Conservation (phyloP, 2,113 vertebrate species). For the Polypterus senegalus region DNA sequence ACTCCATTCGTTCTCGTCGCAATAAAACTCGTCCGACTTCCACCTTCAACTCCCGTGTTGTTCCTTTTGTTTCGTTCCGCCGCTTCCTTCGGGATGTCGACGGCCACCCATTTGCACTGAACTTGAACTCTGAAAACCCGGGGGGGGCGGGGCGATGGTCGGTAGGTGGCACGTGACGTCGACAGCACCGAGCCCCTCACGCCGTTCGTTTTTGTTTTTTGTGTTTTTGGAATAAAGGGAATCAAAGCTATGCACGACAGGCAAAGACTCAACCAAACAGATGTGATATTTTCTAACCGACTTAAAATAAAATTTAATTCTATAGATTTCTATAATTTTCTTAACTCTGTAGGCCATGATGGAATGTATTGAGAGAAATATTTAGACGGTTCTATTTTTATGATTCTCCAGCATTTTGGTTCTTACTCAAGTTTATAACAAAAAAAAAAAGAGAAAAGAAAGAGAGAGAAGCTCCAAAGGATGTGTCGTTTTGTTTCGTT, state of each 20-base stretch:
- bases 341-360: constrained; percentile 12
- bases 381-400: constrained; percentile 34
- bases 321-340: constrained; percentile 27
- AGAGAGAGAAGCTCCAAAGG: constrained; percentile 15
- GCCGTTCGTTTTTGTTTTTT: constrained; percentile 6
- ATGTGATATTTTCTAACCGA: constrained; percentile 14
- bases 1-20: background rate
- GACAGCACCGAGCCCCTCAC: constrained; percentile 18
- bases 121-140: constrained; percentile 1
- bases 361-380: constrained; percentile 23
- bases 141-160: accelerated
- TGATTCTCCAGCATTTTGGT: constrained; percentile 24
- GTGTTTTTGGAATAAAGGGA: constrained; percentile 11
- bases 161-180: constrained; percentile 1
- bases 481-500: background rate
- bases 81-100: background rate
- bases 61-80: background rate
- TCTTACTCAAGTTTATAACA: constrained; percentile 18
- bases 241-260: constrained; percentile 29
- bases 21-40: background rate
- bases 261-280: constrained; percentile 17
- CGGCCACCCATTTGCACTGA: background rate
- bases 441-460: background rate
- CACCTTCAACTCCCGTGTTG: background rate
- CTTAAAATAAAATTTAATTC: constrained; percentile 17